Base-by-base conservation (phyloP, 2,113 vertebrate species). In the Vulpes vulpes region DNA sequence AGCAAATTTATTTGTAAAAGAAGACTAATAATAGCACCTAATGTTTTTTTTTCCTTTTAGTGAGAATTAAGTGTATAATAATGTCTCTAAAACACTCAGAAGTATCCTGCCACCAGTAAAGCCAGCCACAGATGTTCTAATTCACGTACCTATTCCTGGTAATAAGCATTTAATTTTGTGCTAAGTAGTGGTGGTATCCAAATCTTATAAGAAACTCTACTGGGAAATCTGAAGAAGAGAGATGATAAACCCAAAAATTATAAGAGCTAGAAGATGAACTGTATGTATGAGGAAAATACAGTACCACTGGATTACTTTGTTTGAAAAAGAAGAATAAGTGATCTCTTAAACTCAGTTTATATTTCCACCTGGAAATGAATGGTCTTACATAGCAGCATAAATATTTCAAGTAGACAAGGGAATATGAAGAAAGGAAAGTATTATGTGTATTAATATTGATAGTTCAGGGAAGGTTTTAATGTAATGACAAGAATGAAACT, bases 301-400 rank as follows among this genome's bases (percentile, higher is more conserved):
- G 35, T 78, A 32, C 23, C 65, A 25, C 35, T 92, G 32, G 69
- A 62, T 87, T 96, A 12, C 32, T 93, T 49, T 22, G 43, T 91
- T 91, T 94, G 27, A 51, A 69, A 88, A 73, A 91, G 86, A 93
- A 80, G 73, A 60, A 93, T 80, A 81, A 96, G 15, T 43, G 59
- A 57, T 43, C 35, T 87, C 86, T 96, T 76, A 86, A 38, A 95
- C 22, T 96, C 25, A 67, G n/a, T 85, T 97, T 96, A 86, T 23
- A 60, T 89, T 91, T 92, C 67, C 4, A 80, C 73, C 89, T 30
- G 73, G 65, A 97, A 89, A 83, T 85, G 82, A 76, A 95, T 79
- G 92, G n/a, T 69, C 65, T 83, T 71, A 74, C 62, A 79, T 20
- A 71, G 27, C 14, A 76, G 55, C 73, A 69, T 62, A 96, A 71